phyloP scores from a whole-genome alignment of 92 coral and sea anemone genomes.

The Desmophyllum pertusum region DNA sequence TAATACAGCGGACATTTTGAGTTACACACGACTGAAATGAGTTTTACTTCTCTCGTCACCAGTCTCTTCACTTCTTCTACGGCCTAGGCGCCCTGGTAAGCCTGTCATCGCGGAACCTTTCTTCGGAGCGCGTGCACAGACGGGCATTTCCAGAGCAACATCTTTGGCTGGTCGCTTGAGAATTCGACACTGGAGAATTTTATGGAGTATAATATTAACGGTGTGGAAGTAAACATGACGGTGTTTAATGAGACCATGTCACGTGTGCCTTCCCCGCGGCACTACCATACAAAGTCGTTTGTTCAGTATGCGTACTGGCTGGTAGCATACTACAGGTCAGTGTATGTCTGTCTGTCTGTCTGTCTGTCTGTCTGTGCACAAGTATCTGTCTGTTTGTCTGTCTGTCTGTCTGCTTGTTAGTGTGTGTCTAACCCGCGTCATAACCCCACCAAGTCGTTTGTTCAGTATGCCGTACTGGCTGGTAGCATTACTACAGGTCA shows the following conservation, averaged over 20 bases:
- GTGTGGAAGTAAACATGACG: slow-evolving; percentile 45
- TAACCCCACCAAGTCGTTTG: too few species aligned
- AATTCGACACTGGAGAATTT: slow-evolving; percentile 68
- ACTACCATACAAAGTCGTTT: slow-evolving; percentile 57
- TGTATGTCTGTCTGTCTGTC: neutral
- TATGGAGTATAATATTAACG: slow-evolving; percentile 46
- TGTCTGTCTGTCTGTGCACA: neutral
- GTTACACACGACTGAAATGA: neutral
- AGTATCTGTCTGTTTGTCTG: too few species aligned
- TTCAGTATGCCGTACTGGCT: too few species aligned
- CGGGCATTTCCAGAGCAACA: slow-evolving; percentile 78
- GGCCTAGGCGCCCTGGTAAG: slow-evolving; percentile 96
- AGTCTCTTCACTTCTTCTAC: slow-evolving; percentile 97
- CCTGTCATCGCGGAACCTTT: slow-evolving; percentile 93
- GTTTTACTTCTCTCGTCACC: neutral
- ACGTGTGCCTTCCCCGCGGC: slow-evolving; percentile 1
- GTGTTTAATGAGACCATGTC: slow-evolving; percentile 21
- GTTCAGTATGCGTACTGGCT: slow-evolving; percentile 99
- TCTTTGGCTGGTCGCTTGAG: slow-evolving; percentile 90
- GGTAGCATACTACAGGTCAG: slow-evolving; percentile 91
- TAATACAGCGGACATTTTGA: neutral
- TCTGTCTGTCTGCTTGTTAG: neutral
- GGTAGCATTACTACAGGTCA: too few species aligned
- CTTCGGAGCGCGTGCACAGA: slow-evolving; percentile 88
- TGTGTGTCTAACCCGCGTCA: neutral